phyloP scores from a whole-genome alignment of 2,797 vertebrate genomes.

The Argya squamiceps region DNA sequence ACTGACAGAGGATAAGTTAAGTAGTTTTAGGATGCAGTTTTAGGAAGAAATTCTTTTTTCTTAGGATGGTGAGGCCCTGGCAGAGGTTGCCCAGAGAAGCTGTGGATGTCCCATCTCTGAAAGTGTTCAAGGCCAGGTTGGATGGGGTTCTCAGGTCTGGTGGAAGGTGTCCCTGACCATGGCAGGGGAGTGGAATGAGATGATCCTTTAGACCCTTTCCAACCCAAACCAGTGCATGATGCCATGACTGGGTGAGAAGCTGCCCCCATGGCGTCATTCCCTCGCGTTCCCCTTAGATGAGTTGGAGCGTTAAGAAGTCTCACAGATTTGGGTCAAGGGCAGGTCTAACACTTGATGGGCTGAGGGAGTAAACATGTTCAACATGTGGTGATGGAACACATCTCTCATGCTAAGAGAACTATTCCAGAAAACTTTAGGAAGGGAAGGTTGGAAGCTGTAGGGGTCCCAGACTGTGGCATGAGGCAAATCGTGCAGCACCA shows the following conservation, averaged over 20 bases:
- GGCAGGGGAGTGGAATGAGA: neutral
- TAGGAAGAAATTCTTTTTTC: neutral
- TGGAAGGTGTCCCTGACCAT: neutral
- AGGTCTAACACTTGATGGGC: neutral
- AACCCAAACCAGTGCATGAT: neutral
- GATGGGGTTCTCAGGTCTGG: neutral
- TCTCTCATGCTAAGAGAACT: neutral
- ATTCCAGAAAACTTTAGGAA: neutral
- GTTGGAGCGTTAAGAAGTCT: neutral
- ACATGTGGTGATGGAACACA: neutral
- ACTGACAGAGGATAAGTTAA: neutral
- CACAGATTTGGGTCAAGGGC: neutral
- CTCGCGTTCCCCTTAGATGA: neutral
- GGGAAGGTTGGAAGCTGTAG: neutral
- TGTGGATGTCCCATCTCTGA: neutral
- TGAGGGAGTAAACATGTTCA: neutral
- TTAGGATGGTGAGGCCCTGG: accelerated
- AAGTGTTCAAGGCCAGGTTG: neutral
- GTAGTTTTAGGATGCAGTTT: neutral
- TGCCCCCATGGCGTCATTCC: neutral
- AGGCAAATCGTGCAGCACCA: neutral
- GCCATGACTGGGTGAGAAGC: neutral
- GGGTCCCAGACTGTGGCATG: neutral
- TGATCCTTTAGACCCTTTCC: neutral
- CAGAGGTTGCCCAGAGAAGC: neutral